Evolutionary conservation across 2,888 invertebrate genomes (phyloP).

Genomic region (Drosophila paucipuncta): DNA sequence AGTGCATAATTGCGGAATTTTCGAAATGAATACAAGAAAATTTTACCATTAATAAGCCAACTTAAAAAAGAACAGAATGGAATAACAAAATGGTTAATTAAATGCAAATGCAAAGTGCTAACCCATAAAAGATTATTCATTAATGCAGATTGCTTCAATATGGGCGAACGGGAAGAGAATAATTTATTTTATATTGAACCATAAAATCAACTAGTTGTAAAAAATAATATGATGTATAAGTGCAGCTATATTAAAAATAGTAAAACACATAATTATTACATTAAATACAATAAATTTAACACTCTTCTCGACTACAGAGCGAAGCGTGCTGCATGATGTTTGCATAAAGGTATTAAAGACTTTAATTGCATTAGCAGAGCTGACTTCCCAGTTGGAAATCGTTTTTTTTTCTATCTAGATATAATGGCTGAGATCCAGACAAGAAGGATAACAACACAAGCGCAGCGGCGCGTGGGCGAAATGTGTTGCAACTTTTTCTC

Average conservation of each 20-base stretch:
- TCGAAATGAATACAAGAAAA: slow-evolving; percentile 24
- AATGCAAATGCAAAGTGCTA: slow-evolving; percentile 58
- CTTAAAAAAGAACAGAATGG: background rate
- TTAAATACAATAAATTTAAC: slow-evolving; percentile 17
- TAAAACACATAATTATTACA: background rate
- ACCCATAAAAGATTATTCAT: slow-evolving; percentile 24
- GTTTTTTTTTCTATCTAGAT: slow-evolving; percentile 15
- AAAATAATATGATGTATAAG: background rate
- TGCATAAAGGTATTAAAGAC: slow-evolving; percentile 10
- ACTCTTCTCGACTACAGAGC: background rate
- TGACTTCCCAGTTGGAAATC: slow-evolving; percentile 28
- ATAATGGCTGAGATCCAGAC: slow-evolving; percentile 30
- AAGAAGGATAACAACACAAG: slow-evolving; percentile 48
- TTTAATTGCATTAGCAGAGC: slow-evolving; percentile 26
- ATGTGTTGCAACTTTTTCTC: slow-evolving; percentile 62
- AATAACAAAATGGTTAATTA: slow-evolving; percentile 62
- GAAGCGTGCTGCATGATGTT: slow-evolving; percentile 12
- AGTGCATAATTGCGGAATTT: slow-evolving; percentile 56
- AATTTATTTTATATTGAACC: background rate
- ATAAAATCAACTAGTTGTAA: slow-evolving; percentile 1
- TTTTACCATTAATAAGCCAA: slow-evolving; percentile 9
- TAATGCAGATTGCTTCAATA: slow-evolving; percentile 7
- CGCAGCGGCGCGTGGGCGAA: slow-evolving; percentile 58
- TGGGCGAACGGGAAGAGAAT: background rate
- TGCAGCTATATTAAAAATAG: background rate